phyloP scores from a whole-genome alignment of 2,888 invertebrate genomes.

The Cryptus viduatorius region DNA sequence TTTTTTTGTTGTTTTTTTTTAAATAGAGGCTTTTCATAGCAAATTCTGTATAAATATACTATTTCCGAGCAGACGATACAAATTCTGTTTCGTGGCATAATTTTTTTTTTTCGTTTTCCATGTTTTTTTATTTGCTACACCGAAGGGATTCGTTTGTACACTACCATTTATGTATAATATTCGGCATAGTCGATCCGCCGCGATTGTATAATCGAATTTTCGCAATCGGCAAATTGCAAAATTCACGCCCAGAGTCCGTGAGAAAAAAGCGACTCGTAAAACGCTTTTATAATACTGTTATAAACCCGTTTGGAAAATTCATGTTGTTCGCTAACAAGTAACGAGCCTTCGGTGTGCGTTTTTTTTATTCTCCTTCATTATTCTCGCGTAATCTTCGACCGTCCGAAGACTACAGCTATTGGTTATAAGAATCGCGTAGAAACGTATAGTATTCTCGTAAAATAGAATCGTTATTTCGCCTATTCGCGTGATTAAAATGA shows the following conservation, averaged over 20 bases:
- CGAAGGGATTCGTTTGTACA: slow-evolving; percentile 48
- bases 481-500: neutral
- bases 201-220: slow-evolving; percentile 48
- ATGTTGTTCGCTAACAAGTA: slow-evolving; percentile 34
- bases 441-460: slow-evolving; percentile 64
- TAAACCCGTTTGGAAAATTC: slow-evolving; percentile 61
- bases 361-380: slow-evolving; percentile 35
- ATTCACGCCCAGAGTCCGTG: slow-evolving; percentile 38
- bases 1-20: slow-evolving; percentile 72
- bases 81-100: slow-evolving; percentile 40
- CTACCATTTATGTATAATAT: slow-evolving; percentile 31
- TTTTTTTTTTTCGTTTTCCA: slow-evolving; percentile 14
- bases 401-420: slow-evolving; percentile 46
- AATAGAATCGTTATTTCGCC: slow-evolving; percentile 64
- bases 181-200: slow-evolving; percentile 39
- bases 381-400: slow-evolving; percentile 27
- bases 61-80: slow-evolving; percentile 71
- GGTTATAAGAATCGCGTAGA: slow-evolving; percentile 63
- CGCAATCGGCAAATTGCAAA: slow-evolving; percentile 60
- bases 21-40: slow-evolving; percentile 80
- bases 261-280: slow-evolving; percentile 25
- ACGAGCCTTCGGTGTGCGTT: slow-evolving; percentile 47
- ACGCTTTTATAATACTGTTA: slow-evolving; percentile 64
- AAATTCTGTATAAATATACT: slow-evolving; percentile 82
- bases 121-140: slow-evolving; percentile 8